Evolutionary conservation across 2,888 invertebrate genomes (phyloP), one percentile per base, ranked within the genome.

Genomic region (Brenthis hecate): DNA sequence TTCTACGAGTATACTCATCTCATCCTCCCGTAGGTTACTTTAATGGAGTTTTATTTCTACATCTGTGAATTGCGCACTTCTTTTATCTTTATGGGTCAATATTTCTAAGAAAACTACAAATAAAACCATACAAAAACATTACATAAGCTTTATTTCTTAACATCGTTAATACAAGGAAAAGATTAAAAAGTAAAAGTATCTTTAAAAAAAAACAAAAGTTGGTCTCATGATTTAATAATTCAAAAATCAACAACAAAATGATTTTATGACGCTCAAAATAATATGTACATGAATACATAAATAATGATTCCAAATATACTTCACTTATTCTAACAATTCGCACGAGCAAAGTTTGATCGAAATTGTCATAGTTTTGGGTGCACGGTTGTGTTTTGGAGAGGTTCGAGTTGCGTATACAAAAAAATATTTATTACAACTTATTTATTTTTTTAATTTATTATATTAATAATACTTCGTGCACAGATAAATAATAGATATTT

Each of bases 191-290:
- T 55, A 50, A 58, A 23, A 47, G 28, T 66, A 50, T 70, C 54
- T 67, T 28, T 28, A 28, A 69, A 68, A 61, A 77, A 77, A 76
- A 78, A 78, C 77, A 76, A 68, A 72, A 75, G 70, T 78, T 77
- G 79, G 78, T 84, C 80, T 84, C 84, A 85, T 81, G 80, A 78
- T 87, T 86, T 87, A 87, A 87, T 87, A 87, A 72, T 75, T 80
- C 76, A 80, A 85, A 84, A 85, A 60, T 43, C 76, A 85, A 85
- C 80, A 83, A 82, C 78, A 79, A 81, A 81, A 81, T 77, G 36
- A 81, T 72, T 78, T 74, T 76, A 72, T 71, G 72, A 75, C 43
- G 55, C 67, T 65, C 65, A 67, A 76, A 77, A 77, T 76, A 77
- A 79, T 85, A 87, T 88, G 82, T 86, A 88, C 85, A 87, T 73